Evolutionary conservation across 1,140 invertebrate genomes (phyloP).

Genomic region (Chlorops oryzae): DNA sequence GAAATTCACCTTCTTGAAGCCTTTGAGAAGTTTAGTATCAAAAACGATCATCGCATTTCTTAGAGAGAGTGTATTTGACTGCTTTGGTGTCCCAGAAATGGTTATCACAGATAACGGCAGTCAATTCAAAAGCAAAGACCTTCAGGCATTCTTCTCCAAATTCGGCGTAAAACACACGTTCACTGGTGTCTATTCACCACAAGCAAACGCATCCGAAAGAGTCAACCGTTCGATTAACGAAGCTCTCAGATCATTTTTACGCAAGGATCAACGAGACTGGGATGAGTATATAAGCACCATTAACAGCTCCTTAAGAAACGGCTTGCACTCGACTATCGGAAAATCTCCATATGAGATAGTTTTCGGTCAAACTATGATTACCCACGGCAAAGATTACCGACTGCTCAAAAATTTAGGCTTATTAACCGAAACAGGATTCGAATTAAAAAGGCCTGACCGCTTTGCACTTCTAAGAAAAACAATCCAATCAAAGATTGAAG

Average conservation of each 20-base stretch:
- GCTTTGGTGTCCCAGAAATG: slow-evolving; percentile 6
- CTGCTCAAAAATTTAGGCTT: neutral
- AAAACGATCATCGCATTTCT: slow-evolving; percentile 8
- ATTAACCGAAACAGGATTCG: too few species aligned
- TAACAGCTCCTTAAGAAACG: neutral
- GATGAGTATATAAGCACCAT: neutral
- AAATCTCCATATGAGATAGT: neutral
- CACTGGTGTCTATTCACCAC: slow-evolving; percentile 5
- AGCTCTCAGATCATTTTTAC: neutral
- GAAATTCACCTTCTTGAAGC: too few species aligned
- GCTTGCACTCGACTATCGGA: neutral
- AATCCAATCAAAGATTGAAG: too few species aligned
- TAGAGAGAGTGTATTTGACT: neutral
- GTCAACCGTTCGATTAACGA: slow-evolving; percentile 7
- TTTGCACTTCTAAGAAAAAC: too few species aligned
- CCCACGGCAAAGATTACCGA: neutral
- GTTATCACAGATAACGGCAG: neutral
- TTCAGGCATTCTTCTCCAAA: neutral
- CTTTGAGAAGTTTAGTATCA: too few species aligned
- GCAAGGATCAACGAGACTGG: slow-evolving; percentile 5
- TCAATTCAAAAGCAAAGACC: too few species aligned
- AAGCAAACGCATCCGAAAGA: slow-evolving; percentile 5
- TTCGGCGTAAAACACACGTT: slow-evolving; percentile 3
- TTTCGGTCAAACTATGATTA: slow-evolving; percentile 11
- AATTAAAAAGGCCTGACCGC: too few species aligned